phyloP scores from a whole-genome alignment of 2,797 vertebrate species.

The Lepus oiostolus region DNA sequence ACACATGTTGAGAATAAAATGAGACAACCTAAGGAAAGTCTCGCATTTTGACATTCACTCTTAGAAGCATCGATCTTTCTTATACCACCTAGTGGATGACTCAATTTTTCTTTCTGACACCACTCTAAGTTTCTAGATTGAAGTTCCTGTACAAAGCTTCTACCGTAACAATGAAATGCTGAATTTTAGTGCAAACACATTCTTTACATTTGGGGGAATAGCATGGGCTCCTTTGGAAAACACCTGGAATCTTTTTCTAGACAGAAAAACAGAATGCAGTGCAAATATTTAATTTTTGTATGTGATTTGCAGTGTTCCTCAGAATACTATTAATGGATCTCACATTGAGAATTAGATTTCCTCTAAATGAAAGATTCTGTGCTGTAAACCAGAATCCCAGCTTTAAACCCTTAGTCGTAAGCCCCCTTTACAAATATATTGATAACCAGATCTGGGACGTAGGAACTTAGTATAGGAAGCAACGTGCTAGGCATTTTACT shows the following conservation, averaged over 20 bases:
- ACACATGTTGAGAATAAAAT: background rate
- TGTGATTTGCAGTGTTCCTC: background rate
- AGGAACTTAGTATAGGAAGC: background rate
- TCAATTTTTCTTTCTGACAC: background rate
- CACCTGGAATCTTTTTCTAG: background rate
- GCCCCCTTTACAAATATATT: background rate
- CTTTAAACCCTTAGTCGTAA: background rate
- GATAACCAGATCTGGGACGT: background rate
- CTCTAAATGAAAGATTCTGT: background rate
- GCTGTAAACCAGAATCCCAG: background rate
- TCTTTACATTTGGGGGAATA: background rate
- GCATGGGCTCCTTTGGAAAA: background rate
- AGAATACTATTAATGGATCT: background rate
- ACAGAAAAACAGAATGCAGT: background rate
- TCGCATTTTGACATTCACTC: background rate
- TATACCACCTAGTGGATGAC: background rate
- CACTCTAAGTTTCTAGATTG: background rate
- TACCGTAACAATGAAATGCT: background rate
- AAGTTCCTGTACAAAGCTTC: background rate
- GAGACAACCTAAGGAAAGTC: background rate
- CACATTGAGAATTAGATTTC: background rate
- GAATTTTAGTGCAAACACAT: background rate
- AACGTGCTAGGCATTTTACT: background rate
- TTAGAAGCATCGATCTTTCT: background rate
- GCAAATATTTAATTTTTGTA: background rate